Evolutionary conservation across 1,140 invertebrate genomes (phyloP), one percentile per base, ranked within the genome.

Genomic region (Phenacoccus solenopsis): DNA sequence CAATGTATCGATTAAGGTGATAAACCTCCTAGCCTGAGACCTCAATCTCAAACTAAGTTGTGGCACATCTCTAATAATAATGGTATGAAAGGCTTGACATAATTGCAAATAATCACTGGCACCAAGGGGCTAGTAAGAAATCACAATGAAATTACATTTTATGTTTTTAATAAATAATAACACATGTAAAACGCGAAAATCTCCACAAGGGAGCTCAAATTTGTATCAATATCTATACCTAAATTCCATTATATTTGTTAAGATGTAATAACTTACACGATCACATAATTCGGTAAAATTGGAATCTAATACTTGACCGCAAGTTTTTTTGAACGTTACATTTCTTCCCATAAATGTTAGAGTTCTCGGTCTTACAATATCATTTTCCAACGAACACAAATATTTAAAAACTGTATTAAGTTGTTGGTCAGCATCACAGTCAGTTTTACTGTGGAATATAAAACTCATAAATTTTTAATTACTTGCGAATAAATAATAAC

Each of bases 1-100:
- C 0, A 99, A 81, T 0, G 94, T 96, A 78, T 99, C 97, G 75
- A 99, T 96, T 0, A 99, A 81, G 2, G 93, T 98, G 70, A 98
- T 98, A 79, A 99, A 98, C 74, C 97, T 81, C 76, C 96, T 84
- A 67, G 93, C 87, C 80, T 93, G 90, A 20, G 91, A 92, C 77
- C 90, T 89, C 28, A 86, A 80, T 74, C 85, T 84, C 20, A 89
- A 79, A 75, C 88, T 90, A 73, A 98, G 79, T 76, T 89, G 85
- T 22, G 95, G 96, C 57, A 98, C 82, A 80, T 98, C 85, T 74
- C 93, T 81, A 75, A 99, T 90, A 68, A 98, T 87, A 32, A 99
- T 87, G 28, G 93, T 96, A 76, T 99, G 94, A 81, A 98, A 99
- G 70, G 89, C 87, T 78, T 95, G 90, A 32, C 91, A 86, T 73